Conservation (phyloP, 2,113 vertebrate genomes). For the Chaetorhynchus papuensis region DNA sequence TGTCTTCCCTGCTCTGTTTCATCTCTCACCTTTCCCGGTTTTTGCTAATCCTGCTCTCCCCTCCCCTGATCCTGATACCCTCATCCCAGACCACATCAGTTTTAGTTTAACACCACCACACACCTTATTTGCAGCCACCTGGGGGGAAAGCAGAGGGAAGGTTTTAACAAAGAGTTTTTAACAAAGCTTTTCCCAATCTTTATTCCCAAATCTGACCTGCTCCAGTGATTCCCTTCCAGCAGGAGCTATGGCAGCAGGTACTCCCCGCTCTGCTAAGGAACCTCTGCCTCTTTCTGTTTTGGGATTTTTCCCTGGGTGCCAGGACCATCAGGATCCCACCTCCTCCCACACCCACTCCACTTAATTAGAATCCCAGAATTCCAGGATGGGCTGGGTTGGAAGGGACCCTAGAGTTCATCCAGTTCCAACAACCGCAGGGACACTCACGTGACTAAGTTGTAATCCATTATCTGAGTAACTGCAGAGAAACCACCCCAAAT, state of each 20-base stretch:
- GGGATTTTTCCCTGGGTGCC: neutral
- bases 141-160: neutral
- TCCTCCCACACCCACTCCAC: neutral
- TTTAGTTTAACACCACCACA: neutral
- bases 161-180: neutral
- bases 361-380: neutral
- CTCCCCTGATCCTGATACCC: neutral
- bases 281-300: too few relatives aligned
- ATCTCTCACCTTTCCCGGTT: neutral
- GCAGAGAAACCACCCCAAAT: neutral
- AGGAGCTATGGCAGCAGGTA: neutral
- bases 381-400: neutral
- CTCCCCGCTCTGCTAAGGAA: neutral
- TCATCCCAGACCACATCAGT: neutral
- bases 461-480: neutral
- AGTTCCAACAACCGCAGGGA: neutral
- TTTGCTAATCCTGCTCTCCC: neutral
- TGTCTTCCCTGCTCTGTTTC: neutral
- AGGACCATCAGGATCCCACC: neutral
- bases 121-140: neutral
- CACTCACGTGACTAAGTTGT: rapidly evolving
- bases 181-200: neutral
- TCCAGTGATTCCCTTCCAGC: neutral
- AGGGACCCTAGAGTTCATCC: neutral
- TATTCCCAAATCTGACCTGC: neutral